Conservation (phyloP, 2,888 invertebrate species). For the Synergus umbraculus region DNA sequence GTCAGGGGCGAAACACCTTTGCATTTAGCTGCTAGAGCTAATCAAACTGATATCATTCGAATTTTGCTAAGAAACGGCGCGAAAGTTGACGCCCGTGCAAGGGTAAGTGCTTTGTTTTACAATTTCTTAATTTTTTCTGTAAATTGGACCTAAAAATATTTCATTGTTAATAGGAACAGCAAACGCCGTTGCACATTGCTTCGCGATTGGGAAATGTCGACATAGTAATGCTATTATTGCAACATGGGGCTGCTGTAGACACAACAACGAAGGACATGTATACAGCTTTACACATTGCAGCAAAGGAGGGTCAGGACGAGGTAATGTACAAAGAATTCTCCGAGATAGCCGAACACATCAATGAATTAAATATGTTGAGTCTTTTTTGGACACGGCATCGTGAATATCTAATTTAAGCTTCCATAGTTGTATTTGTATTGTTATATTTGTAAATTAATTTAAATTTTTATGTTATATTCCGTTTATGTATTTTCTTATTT, state of each 20-base stretch:
- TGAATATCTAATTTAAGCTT: slow-evolving; percentile 72
- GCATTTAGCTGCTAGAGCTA: slow-evolving; percentile 96
- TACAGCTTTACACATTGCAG: slow-evolving; percentile 97
- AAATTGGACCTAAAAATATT: not conserved
- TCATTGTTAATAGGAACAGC: slow-evolving; percentile 84
- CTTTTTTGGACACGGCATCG: slow-evolving; percentile 74
- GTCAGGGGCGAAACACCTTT: slow-evolving; percentile 98
- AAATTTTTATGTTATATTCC: slow-evolving; percentile 49
- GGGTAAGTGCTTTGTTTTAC: slow-evolving; percentile 77
- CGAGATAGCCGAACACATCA: slow-evolving; percentile 72
- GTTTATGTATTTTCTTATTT: slow-evolving; percentile 59
- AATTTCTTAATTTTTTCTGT: too few species aligned
- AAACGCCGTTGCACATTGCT: slow-evolving; percentile 98
- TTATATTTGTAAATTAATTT: slow-evolving; percentile 46
- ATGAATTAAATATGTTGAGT: slow-evolving; percentile 69
- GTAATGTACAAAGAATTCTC: slow-evolving; percentile 75
- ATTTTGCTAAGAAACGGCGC: slow-evolving; percentile 96
- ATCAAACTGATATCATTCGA: slow-evolving; percentile 97
- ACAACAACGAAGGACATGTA: slow-evolving; percentile 96
- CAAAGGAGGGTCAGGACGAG: slow-evolving; percentile 90
- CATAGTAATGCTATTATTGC: slow-evolving; percentile 94
- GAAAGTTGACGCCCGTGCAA: slow-evolving; percentile 85
- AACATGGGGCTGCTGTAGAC: slow-evolving; percentile 94
- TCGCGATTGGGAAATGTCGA: slow-evolving; percentile 97
- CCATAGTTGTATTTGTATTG: slow-evolving; percentile 29